Base-by-base conservation (phyloP, 2,797 vertebrate genomes). In the Coregonus ussuriensis region DNA sequence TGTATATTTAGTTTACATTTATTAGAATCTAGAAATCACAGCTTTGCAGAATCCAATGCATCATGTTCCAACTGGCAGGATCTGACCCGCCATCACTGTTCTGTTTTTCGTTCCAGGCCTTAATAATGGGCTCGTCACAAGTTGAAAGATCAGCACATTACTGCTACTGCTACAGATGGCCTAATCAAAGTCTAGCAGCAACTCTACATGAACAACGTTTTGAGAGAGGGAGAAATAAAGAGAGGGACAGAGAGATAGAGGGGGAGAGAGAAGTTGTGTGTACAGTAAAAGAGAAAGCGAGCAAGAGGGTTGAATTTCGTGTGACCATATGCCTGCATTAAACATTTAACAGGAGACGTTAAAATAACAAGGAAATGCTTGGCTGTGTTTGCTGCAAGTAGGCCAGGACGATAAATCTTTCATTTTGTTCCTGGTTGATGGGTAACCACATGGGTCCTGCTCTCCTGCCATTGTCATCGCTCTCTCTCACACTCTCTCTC, bases 401-500 rank as follows among this genome's bases (percentile, higher is more conserved):
- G 81, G 87, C 81, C 84, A 84, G 82, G 71, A 87, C 75, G 79
- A 83, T 85, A 82, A 89, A 91, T 88, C 74, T 89, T 91, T 89
- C 79, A 86, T 89, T 87, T 86, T 73, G 71, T 78, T 88, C 74
- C 76, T 76, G 72, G 77, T 80, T 81, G 65, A 74, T 84, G 82
- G 85, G 82, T 83, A 80, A 85, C 87, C 85, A 81, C 85, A 82
- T 52, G 82, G 71, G 3, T 78, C 79, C 72, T 6, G 51, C 70
- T 81, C 78, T 81, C 67, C 41, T 74, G 74, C 81, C 74, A 82
- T 69, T 77, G 79, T 80, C 75, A 80, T 72, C 0, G 0, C 41
- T 9, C 7, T 9, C 41, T 41, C 37, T 41, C 37, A 1, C 37
- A 1, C 37, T 41, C 37, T 53, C n/a, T 31, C 37, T 76, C 29